These are phyloP conservation scores for Psammodynastes pulverulentus DNA, from an alignment of 2,113 vertebrate species.

Conservation along the genomic window DNA sequence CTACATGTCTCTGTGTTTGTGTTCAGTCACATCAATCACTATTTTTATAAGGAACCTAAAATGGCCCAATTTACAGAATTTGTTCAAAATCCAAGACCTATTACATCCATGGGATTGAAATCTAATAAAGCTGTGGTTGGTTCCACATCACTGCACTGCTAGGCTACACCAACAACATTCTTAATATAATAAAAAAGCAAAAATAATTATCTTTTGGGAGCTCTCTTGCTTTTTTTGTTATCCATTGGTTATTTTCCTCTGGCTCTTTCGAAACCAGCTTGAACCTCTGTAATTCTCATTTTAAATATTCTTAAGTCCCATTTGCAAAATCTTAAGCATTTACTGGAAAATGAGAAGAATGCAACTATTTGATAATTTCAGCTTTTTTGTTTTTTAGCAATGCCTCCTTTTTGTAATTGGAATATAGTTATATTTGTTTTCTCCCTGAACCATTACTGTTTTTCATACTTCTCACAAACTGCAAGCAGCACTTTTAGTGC, in stretches of 20 bases:
- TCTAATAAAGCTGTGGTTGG: background rate
- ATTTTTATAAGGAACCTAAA: background rate
- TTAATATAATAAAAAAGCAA: background rate
- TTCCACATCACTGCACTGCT: background rate
- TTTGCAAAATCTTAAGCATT: background rate
- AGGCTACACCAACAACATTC: background rate
- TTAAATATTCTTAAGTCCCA: background rate
- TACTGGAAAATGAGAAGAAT: background rate
- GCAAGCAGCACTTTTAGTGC: background rate
- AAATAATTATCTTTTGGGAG: background rate
- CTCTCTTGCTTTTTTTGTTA: background rate
- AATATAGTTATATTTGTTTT: background rate
- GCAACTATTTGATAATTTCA: background rate
- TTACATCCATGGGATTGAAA: background rate
- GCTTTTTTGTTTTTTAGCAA: background rate
- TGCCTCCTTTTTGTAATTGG: background rate
- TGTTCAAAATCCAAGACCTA: background rate
- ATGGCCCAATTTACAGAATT: background rate
- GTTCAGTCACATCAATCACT: background rate
- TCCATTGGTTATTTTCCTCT: background rate
- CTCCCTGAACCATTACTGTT: background rate
- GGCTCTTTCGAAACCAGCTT: background rate
- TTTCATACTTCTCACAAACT: background rate
- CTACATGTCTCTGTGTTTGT: background rate
- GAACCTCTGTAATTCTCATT: background rate